phyloP scores from a whole-genome alignment of 2,113 vertebrate genomes.

The Chloebia gouldiae region DNA sequence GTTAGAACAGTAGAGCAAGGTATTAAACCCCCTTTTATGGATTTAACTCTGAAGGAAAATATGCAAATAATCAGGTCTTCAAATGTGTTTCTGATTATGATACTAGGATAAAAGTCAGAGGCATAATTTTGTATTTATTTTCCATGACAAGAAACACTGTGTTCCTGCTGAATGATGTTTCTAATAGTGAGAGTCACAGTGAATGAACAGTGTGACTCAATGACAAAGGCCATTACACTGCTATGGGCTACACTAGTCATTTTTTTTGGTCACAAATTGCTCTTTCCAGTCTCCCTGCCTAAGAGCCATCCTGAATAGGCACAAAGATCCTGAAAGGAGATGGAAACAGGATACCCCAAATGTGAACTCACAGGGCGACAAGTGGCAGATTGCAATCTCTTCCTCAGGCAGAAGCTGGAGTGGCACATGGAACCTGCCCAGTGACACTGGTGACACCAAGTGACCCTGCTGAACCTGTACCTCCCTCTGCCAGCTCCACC shows the following conservation, averaged over 20 bases:
- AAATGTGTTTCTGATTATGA: slow-evolving; percentile 75
- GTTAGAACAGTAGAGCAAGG: slow-evolving; percentile 81
- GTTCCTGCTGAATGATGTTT: slow-evolving; percentile 35
- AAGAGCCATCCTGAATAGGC: background rate
- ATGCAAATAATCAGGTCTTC: slow-evolving; percentile 79
- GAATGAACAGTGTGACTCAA: background rate
- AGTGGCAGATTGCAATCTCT: background rate
- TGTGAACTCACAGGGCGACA: background rate
- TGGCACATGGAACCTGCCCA: background rate
- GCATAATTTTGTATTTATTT: slow-evolving; percentile 45
- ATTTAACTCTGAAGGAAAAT: slow-evolving; percentile 78
- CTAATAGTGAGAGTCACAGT: background rate
- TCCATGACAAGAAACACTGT: slow-evolving; percentile 51
- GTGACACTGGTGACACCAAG: background rate
- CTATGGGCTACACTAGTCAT: background rate
- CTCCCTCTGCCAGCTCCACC: background rate
- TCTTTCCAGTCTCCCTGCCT: background rate
- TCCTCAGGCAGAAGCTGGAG: background rate
- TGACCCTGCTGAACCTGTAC: background rate
- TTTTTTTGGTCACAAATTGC: background rate
- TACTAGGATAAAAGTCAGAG: slow-evolving; percentile 72
- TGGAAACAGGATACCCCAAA: background rate
- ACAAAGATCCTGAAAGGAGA: background rate
- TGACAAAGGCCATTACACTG: background rate
- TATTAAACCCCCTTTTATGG: slow-evolving; percentile 78